Percentiles rank a stretch among this genome's conserved stretches.
phyloP scores from a whole-genome alignment of 2,113 vertebrate genomes.

The Tupaia tana region DNA sequence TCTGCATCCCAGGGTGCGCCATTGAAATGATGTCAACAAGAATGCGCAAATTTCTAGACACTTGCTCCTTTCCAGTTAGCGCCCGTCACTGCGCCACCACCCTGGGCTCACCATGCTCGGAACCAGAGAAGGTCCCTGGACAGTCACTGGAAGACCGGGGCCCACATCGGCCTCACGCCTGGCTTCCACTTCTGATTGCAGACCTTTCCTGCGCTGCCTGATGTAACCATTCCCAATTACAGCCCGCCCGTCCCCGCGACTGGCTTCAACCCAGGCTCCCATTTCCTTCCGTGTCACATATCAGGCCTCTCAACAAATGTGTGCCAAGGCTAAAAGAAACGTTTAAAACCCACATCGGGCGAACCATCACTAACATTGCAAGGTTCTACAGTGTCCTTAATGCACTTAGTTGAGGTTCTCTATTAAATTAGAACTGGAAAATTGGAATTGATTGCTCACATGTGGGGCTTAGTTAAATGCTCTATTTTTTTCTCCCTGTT shows the following conservation, averaged over 20 bases:
- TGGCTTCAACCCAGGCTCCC: not conserved
- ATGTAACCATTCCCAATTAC: rapidly evolving
- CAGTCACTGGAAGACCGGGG: not conserved
- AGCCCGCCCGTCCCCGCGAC: not conserved
- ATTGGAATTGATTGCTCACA: not conserved
- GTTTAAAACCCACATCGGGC: not conserved
- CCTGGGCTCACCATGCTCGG: not conserved
- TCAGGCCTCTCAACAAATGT: not conserved
- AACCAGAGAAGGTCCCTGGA: not conserved
- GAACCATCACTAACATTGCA: not conserved
- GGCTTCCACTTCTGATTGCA: not conserved
- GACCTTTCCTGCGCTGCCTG: not conserved
- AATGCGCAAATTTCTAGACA: not conserved
- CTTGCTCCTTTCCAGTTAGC: not conserved
- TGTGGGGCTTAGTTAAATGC: slow-evolving; percentile 2
- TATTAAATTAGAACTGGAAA: slow-evolving; percentile 24
- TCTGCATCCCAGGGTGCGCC: not conserved
- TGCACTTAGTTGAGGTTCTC: not conserved
- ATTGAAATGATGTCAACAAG: not conserved
- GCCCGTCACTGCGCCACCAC: not conserved
- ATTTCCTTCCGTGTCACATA: not conserved
- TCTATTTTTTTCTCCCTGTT: slow-evolving; percentile 11
- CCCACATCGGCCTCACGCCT: rapidly evolving
- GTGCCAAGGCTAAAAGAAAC: not conserved
- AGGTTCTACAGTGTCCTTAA: not conserved